Evolutionary conservation across 2,113 vertebrate species (phyloP), one percentile per base, ranked within the genome.

Genomic region (Piprites chloris): DNA sequence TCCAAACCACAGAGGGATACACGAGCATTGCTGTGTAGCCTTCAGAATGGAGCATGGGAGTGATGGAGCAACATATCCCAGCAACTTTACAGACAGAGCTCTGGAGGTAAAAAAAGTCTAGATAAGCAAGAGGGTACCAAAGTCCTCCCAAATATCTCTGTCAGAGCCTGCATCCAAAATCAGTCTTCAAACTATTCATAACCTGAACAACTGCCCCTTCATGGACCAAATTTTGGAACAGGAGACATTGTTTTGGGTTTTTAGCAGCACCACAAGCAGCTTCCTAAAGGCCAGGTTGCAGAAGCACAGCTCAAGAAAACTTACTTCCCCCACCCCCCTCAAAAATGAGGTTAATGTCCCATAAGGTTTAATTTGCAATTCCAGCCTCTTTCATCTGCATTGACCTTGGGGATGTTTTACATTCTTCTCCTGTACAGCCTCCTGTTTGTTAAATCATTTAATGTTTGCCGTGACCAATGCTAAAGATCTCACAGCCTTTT

Each of bases 401-500:
- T 68, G 79, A 94, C 88, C 83, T 95, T 88, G 85, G 37, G 53
- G 59, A 81, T 65, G 32, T 84, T 93, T 90, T 75, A 41, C 55
- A 86, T 92, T 95, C 88, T 93, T 71, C 62, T 49, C 50, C 82
- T 93, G 47, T 77, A 86, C 52, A 90, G 77, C 27, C 50, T 63
- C 21, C 21, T 74, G 56, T 90, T 95, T 63, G 46, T 86, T 95
- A 87, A 84, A 89, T 84, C 52, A 90, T 72, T 92, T 94, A 81
- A 89, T 79, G 69, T 79, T 85, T 91, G 84, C 77, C 1, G 3
- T 61, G 83, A 94, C 93, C 83, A 89, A 42, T 68, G 83, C 77
- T 96, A 96, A 96, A 80, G 80, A 96, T 71, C 71, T 85, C 47
- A 63, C 84, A 85, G 91, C 66, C 86, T 93, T 97, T 97, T 95